Evolutionary conservation across 1,140 invertebrate species (phyloP).

Genomic region (Drosophila tani): DNA sequence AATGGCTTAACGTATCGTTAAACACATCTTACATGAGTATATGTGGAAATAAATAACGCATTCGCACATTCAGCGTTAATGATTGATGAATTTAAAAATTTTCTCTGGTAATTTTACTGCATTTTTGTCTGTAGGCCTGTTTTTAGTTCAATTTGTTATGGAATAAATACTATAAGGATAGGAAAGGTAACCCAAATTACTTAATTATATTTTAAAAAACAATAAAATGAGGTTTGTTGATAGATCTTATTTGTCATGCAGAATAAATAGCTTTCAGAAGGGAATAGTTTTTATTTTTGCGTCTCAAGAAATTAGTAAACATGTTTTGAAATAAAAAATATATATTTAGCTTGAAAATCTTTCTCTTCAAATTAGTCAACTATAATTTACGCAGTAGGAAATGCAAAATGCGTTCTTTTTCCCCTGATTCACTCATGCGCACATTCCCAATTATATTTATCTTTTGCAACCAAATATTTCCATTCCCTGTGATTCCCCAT

Average conservation of each 20-base stretch:
- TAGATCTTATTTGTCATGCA: neutral
- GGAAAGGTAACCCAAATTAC: too few species aligned
- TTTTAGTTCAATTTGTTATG: neutral
- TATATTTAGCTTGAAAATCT: neutral
- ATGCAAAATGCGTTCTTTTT: constrained; percentile 19
- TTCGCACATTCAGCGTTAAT: constrained; percentile 5
- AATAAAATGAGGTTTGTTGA: too few species aligned
- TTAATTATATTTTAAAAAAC: neutral
- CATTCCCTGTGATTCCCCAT: constrained; percentile 20
- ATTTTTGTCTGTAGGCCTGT: neutral
- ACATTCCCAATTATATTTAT: constrained; percentile 7
- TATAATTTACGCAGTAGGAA: constrained; percentile 16
- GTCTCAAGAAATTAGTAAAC: neutral
- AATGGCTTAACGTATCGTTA: constrained; percentile 23
- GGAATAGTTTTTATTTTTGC: neutral
- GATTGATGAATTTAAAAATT: constrained; percentile 24
- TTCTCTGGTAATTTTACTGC: neutral
- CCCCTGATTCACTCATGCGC: constrained; percentile 9
- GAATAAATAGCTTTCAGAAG: too few species aligned
- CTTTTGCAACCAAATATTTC: constrained; percentile 32
- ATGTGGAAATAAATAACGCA: constrained; percentile 10
- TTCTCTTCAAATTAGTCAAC: neutral
- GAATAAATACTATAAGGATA: neutral
- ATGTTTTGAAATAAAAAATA: neutral
- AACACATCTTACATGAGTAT: constrained; percentile 1